Evolutionary conservation across 2,113 vertebrate species (phyloP).

Genomic region (Ptychochromis oligacanthus): DNA sequence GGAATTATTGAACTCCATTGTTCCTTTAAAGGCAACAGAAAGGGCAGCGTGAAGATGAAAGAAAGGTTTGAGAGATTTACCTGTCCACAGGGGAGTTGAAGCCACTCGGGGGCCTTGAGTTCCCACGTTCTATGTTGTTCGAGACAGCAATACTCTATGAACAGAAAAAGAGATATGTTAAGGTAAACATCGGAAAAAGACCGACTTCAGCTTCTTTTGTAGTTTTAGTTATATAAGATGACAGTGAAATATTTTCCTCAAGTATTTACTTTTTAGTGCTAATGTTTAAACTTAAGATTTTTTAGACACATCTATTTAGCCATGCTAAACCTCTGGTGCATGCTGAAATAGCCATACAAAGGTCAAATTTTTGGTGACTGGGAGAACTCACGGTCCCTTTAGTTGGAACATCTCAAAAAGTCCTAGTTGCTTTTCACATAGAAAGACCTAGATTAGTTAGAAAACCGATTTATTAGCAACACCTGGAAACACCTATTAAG

Average conservation of each 20-base stretch:
- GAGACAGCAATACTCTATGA: conserved; percentile 86
- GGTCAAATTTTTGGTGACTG: too few relatives aligned
- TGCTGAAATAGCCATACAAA: neutral
- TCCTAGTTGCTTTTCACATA: too few relatives aligned
- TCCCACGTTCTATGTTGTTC: conserved; percentile 68
- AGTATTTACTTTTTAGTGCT: neutral
- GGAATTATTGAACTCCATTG: neutral
- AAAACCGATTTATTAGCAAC: too few relatives aligned
- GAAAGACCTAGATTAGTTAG: too few relatives aligned
- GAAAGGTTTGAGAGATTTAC: conserved; percentile 67
- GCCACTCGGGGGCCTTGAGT: conserved; percentile 77
- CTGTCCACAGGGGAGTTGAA: conserved; percentile 90
- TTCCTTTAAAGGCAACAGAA: neutral
- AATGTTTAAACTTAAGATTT: accelerated
- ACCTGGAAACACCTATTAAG: too few relatives aligned
- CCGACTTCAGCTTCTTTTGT: neutral
- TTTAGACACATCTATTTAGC: too few relatives aligned
- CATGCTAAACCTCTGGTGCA: neutral
- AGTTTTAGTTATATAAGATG: neutral
- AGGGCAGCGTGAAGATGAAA: neutral
- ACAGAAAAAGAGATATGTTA: conserved; percentile 13
- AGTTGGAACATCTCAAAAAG: too few relatives aligned
- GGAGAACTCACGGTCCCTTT: too few relatives aligned
- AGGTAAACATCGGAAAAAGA: neutral
- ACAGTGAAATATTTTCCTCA: neutral